A percentile compares a stretch with the other conserved stretches of the same genome.
phyloP scores from a whole-genome alignment of 2,797 vertebrate species.

The Pantherophis alleghaniensis region DNA sequence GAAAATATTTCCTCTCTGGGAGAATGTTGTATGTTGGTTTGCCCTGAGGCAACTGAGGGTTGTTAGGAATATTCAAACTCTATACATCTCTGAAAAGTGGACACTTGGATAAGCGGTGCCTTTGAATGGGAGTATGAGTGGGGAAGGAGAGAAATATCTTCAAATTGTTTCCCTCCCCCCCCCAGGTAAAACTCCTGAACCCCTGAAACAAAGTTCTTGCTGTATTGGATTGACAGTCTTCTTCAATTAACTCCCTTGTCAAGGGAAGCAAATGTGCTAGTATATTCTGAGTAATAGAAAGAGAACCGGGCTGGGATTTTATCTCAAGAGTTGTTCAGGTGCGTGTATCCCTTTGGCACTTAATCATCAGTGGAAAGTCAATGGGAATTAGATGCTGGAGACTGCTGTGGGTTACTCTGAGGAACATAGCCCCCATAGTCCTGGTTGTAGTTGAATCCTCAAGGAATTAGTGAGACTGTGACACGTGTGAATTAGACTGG shows the following conservation, averaged over 20 bases:
- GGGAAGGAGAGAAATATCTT: slow-evolving; percentile 41
- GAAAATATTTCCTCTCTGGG: slow-evolving; percentile 60
- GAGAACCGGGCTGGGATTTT: slow-evolving; percentile 12
- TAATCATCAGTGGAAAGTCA: background rate
- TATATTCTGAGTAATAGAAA: slow-evolving; percentile 13
- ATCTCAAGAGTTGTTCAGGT: slow-evolving; percentile 2
- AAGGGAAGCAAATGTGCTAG: slow-evolving; percentile 32
- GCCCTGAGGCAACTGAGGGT: slow-evolving; percentile 71
- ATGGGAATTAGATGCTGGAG: background rate
- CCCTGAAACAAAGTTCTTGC: slow-evolving; percentile 58
- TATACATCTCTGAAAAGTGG: slow-evolving; percentile 63
- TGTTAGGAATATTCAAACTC: slow-evolving; percentile 63
- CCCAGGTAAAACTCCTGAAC: slow-evolving; percentile 60
- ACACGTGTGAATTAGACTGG: background rate
- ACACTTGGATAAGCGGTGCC: slow-evolving; percentile 58
- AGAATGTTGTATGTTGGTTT: slow-evolving; percentile 68
- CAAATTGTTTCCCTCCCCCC: slow-evolving; percentile 11
- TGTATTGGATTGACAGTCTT: slow-evolving; percentile 42
- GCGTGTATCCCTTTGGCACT: background rate
- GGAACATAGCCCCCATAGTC: background rate
- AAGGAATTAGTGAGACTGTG: background rate
- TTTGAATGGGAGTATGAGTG: slow-evolving; percentile 54
- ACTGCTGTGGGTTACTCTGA: background rate
- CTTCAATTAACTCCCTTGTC: slow-evolving; percentile 27
- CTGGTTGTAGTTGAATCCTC: background rate